Evolutionary conservation across 2,797 vertebrate species (phyloP).

Genomic region (Hipposideros larvatus): DNA sequence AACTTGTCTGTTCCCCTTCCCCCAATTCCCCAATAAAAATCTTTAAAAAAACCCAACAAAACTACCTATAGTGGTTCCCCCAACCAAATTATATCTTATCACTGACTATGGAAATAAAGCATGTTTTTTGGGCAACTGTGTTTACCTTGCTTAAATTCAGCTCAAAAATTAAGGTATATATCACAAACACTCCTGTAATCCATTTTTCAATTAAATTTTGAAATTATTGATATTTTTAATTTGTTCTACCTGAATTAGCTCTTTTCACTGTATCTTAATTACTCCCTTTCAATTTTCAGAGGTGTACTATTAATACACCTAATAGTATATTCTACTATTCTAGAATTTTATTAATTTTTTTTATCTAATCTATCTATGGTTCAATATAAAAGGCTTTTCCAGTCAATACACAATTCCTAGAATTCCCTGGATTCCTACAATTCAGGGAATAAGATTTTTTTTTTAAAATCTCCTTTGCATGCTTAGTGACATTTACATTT

Average conservation of each 20-base stretch:
- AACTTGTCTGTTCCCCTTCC: too few species aligned
- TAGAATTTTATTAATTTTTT: constrained; percentile 22
- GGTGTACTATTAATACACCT: background rate
- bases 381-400: constrained; percentile 59
- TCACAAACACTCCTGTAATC: constrained; percentile 6
- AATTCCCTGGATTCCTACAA: background rate
- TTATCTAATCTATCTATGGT: background rate
- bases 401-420: constrained; percentile 33
- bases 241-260: constrained; percentile 16
- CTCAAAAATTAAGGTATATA: constrained; percentile 21
- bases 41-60: too few species aligned
- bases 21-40: too few species aligned
- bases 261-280: constrained; percentile 55
- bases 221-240: constrained; percentile 46
- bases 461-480: background rate
- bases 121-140: background rate
- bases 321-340: background rate
- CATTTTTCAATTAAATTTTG: constrained; percentile 22
- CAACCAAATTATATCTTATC: constrained; percentile 8
- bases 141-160: background rate
- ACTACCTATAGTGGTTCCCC: background rate
- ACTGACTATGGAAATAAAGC: constrained; percentile 47
- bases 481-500: too few species aligned
- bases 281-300: constrained; percentile 43
- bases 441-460: constrained; percentile 8